Evolutionary conservation across 2,888 invertebrate species (phyloP).

Genomic region (Hermaeophaga mercurialis): DNA sequence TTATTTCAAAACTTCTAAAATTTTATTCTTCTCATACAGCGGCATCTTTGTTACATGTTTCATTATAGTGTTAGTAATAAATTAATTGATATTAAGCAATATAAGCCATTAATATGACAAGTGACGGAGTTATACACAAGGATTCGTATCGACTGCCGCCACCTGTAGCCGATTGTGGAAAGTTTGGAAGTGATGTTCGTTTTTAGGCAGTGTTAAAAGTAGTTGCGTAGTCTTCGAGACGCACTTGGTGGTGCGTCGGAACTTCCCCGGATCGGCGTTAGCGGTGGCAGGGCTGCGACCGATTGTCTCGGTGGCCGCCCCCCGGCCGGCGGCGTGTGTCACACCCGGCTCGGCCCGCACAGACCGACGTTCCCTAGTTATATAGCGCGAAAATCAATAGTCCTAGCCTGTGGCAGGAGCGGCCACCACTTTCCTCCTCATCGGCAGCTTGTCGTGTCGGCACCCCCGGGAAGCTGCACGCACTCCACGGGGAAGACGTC

Average conservation of each 20-base stretch:
- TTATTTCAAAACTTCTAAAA: no score
- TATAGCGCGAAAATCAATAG: slow-evolving; percentile 33
- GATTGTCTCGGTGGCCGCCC: slow-evolving; percentile 30
- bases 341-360: slow-evolving; percentile 30
- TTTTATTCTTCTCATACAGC: no score
- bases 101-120: no score
- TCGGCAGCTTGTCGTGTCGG: slow-evolving; percentile 22
- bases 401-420: slow-evolving; percentile 30
- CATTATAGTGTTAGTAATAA: no score
- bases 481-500: slow-evolving; percentile 23
- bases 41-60: no score
- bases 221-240: slow-evolving; percentile 5
- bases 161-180: not conserved
- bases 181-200: not conserved
- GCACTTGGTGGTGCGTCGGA: slow-evolving; percentile 23
- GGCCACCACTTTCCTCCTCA: slow-evolving; percentile 27
- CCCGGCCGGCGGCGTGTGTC: slow-evolving; percentile 27
- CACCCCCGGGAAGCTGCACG: slow-evolving; percentile 27
- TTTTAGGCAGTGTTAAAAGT: not conserved
- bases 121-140: not conserved
- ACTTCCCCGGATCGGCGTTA: slow-evolving; percentile 15
- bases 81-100: no score
- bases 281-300: slow-evolving; percentile 22
- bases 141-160: not conserved
- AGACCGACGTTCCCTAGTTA: slow-evolving; percentile 25